Evolutionary conservation across 2,113 vertebrate species (phyloP), one percentile per base, ranked within the genome.

Genomic region (Callaeas wilsoni): DNA sequence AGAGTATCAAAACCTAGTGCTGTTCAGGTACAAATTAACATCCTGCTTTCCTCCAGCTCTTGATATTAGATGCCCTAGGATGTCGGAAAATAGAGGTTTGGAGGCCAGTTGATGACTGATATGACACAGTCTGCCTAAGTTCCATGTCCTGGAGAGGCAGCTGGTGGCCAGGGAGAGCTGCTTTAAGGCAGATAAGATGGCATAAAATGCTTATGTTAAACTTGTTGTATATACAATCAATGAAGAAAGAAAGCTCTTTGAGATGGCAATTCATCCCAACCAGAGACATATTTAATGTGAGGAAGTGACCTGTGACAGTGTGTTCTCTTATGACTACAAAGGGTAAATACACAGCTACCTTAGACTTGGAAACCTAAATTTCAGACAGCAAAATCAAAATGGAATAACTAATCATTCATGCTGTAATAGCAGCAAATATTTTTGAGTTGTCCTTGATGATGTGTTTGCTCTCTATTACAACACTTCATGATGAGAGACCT

Each of bases 1-100:
- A 41, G 6, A 9, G 6, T 46, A 55, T 67, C 26, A 76, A 74
- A 74, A 32, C 0, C 0, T 16, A 35, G 5, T 37, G 19, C 3
- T 57, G 6, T 85, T 82, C 37, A 74, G 4, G n/a, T 84, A 42
- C 15, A 30, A 75, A 32, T 69, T 29, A 30, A 53, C 13, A 42
- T n/a, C 12, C 13, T 59, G 29, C 25, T 15, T 84, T 87, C 22
- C 20, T 84, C 4, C 32, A 75, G 14, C 6, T 79, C 22, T 30
- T 14, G 18, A 7, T 49, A 84, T 44, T 57, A 78, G 64, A 75
- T 73, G 4, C 4, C 35, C 6, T 35, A 52, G 4, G 15, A 46
- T 22, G 7, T 56, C 8, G 17, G 19, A 73, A 85, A 83, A 71
- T 14, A 6, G 44, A 79, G 27, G 64, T 71, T 55, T 79, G 32